Evolutionary conservation across 2,888 invertebrate genomes (phyloP).

Genomic region (Drosophila merina): DNA sequence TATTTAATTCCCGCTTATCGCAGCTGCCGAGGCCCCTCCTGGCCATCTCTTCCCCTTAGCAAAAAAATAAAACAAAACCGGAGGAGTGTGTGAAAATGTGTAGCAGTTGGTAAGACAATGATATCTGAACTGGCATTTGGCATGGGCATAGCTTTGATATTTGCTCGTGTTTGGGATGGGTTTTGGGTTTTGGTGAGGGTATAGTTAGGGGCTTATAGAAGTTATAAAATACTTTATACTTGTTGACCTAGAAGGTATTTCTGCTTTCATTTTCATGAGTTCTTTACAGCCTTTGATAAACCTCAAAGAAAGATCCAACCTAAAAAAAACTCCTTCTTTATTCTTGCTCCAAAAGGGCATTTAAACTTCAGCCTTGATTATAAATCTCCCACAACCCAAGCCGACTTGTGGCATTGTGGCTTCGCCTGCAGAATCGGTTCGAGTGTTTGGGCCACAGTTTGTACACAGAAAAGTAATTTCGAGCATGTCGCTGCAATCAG

Average conservation of each 20-base stretch:
- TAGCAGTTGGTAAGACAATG: slow-evolving; percentile 67
- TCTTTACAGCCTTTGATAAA: too few species aligned
- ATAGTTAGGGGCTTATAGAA: not conserved
- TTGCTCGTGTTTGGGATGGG: slow-evolving; percentile 10
- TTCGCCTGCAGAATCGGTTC: slow-evolving; percentile 23
- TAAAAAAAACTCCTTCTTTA: not conserved
- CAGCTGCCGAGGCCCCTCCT: slow-evolving; percentile 50
- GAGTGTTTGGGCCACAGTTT: slow-evolving; percentile 61
- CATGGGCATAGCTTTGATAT: slow-evolving; percentile 41
- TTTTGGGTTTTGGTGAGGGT: slow-evolving; percentile 9
- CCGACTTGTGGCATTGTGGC: slow-evolving; percentile 45
- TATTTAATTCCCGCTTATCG: slow-evolving; percentile 78
- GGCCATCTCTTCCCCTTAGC: not conserved
- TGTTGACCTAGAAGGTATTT: too few species aligned
- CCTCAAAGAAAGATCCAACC: not conserved
- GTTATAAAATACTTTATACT: not conserved
- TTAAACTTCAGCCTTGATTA: not conserved
- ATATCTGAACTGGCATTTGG: slow-evolving; percentile 58
- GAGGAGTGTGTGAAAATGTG: slow-evolving; percentile 73
- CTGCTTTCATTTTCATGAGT: too few species aligned
- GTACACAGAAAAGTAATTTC: slow-evolving; percentile 80
- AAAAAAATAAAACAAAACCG: slow-evolving; percentile 1
- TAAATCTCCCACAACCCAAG: slow-evolving; percentile 25
- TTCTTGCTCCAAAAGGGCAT: slow-evolving; percentile 20
- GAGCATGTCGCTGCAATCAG: slow-evolving; percentile 78